phyloP scores from a whole-genome alignment of 2,797 vertebrate genomes.

The Rhinogobio ventralis region DNA sequence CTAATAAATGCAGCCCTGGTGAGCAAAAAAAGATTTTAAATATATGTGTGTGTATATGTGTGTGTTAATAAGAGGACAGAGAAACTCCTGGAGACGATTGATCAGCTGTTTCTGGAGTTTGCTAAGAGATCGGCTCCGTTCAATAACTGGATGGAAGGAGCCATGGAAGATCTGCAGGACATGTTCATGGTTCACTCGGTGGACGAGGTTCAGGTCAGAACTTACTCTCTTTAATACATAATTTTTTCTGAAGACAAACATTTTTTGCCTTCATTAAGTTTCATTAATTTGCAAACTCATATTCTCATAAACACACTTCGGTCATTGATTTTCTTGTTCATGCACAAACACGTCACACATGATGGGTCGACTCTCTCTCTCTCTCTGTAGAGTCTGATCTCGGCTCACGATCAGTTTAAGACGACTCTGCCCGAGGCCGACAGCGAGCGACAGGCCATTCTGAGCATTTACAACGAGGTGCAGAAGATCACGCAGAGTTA shows the following conservation, averaged over 20 bases:
- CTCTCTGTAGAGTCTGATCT: slow-evolving; percentile 80
- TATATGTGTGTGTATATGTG: neutral
- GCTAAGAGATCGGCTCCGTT: slow-evolving; percentile 87
- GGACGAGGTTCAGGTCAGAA: slow-evolving; percentile 85
- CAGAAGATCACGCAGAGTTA: slow-evolving; percentile 89
- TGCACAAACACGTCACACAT: neutral
- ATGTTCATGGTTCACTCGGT: slow-evolving; percentile 90
- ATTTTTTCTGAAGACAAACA: too few relatives aligned
- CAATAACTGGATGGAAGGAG: slow-evolving; percentile 91
- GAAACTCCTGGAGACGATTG: slow-evolving; percentile 87
- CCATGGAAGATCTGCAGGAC: slow-evolving; percentile 75
- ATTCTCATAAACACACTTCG: neutral
- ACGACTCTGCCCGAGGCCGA: slow-evolving; percentile 86
- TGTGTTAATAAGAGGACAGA: slow-evolving; percentile 79
- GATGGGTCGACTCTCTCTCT: neutral
- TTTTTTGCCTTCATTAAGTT: too few relatives aligned
- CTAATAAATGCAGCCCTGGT: neutral
- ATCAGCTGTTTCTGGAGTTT: slow-evolving; percentile 87
- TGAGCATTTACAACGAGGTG: slow-evolving; percentile 85
- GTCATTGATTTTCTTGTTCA: neutral
- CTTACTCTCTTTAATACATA: neutral
- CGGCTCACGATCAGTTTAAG: slow-evolving; percentile 89
- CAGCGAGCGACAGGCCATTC: slow-evolving; percentile 84
- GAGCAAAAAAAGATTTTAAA: neutral
- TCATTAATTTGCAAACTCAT: neutral